Conservation (phyloP, 1,140 invertebrate genomes). For the Atta texana region DNA sequence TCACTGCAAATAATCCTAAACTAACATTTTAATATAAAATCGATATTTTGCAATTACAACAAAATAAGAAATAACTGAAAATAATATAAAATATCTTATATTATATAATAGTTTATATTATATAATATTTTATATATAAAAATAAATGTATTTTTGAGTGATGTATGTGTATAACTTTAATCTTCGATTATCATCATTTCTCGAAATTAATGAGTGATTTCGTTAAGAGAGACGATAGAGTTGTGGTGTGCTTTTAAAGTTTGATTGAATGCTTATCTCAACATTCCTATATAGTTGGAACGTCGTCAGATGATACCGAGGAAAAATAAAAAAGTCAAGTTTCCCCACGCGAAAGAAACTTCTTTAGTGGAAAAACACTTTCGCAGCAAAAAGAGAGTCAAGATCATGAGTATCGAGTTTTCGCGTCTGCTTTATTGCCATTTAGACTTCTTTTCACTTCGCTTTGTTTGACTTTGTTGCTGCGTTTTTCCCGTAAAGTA, state of each 20-base stretch:
- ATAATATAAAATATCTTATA: background rate
- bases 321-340: constrained; percentile 60
- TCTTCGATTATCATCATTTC: background rate
- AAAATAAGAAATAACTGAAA: background rate
- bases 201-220: constrained; percentile 6
- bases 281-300: constrained; percentile 49
- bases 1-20: background rate
- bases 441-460: constrained; percentile 72
- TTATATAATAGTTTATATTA: too few relatives aligned
- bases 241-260: background rate
- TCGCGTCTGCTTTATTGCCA: constrained; percentile 69
- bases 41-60: background rate
- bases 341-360: constrained; percentile 57
- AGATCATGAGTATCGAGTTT: constrained; percentile 71
- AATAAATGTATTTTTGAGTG: background rate
- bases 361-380: constrained; percentile 59
- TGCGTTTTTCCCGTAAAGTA: constrained; percentile 34
- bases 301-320: constrained; percentile 15
- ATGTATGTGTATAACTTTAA: background rate
- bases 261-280: constrained; percentile 65
- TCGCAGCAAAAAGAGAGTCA: constrained; percentile 30
- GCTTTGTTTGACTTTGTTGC: constrained; percentile 48
- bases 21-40: background rate
- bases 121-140: background rate
- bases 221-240: background rate